Evolutionary conservation across 1,140 invertebrate genomes (phyloP).

Genomic region (Latrodectus geometricus): DNA sequence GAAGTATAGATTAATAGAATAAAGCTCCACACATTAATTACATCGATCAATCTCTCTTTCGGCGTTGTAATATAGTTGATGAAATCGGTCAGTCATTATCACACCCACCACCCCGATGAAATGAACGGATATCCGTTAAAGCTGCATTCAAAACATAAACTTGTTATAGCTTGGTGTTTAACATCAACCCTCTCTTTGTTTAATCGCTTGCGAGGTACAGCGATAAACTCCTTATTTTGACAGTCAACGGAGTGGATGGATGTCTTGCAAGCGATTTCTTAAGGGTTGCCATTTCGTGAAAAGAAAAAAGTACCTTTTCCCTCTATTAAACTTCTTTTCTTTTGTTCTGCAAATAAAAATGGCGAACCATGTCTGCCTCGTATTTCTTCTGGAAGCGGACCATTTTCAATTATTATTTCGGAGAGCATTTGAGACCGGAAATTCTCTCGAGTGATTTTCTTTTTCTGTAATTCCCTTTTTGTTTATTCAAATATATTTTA

Average conservation of each 20-base stretch:
- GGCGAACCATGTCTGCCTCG: background rate
- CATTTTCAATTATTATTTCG: conserved; percentile 48
- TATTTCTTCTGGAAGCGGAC: conserved; percentile 30
- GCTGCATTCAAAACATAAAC: conserved; percentile 2
- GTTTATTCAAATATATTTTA: background rate
- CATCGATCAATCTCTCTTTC: no score
- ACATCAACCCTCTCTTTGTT: conserved; percentile 28
- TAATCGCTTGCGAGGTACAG: conserved; percentile 33
- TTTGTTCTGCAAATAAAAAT: conserved; percentile 45
- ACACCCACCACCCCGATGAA: background rate
- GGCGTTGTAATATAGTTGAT: no score
- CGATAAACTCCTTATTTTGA: conserved; percentile 52
- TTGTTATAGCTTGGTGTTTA: conserved; percentile 1
- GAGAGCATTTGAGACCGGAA: conserved; percentile 17
- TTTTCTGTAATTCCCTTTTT: background rate
- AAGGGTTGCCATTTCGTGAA: conserved; percentile 30
- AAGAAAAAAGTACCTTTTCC: conserved; percentile 15
- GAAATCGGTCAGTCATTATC: conserved; percentile 16
- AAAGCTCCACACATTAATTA: no score
- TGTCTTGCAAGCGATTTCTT: conserved; percentile 6
- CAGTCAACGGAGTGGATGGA: conserved; percentile 22
- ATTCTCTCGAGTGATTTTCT: conserved; percentile 4
- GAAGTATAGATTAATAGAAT: no score
- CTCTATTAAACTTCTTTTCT: conserved; percentile 45
- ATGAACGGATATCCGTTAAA: conserved; percentile 26